Base-by-base conservation (phyloP, 1,140 invertebrate species). In the Sycophaga agraensis region DNA sequence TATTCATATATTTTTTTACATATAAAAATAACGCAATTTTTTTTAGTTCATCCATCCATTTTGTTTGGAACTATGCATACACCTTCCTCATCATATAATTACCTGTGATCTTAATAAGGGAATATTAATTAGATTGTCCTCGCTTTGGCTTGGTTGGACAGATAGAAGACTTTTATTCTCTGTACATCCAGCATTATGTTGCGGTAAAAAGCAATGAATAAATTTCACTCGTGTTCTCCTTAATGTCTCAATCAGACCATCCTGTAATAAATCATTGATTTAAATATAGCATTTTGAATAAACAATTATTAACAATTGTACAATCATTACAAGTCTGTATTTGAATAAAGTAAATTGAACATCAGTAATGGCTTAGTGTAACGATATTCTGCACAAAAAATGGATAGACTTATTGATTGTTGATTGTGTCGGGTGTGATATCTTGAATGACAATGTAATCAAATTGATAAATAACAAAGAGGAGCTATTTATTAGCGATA, bases 231-330 rank as follows among this genome's bases (percentile, higher is more conserved):
- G 87, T 26, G 91, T 94, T 68, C 93, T 85, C 12, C 92, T 82
- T 46, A 98, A 73, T 7, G 91, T 93, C 73, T 96, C 94, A 40
- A 97, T 87, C 5, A 97, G 84, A 24, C 91, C 92, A 78, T 98
- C 95, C 82, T 91, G 69, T 4, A 79, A 80, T 68, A 63, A 65
- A 67, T 59, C n/a, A 9, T 46, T n/a, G n/a, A 26, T 21, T 14
- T 39, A 9, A 12, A 8, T 9, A 12, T 12, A 39, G 11, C 5
- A 39, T 14, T 8, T 39, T 8, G 37, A 4, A 39, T 4, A 39
- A 39, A 8, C 12, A 39, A 6, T n/a, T 39, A 14, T 39, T 39
- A 4, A 39, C n/a, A 8, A 4, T 39, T 14, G 3, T 39, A n/a
- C 4, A 8, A 39, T 39, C 5, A 39, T 39, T 8, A 8, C 12